These are phyloP conservation scores for Drosophila nasuta DNA, from an alignment of 1,140 invertebrate genomes.

Conservation along the genomic window DNA sequence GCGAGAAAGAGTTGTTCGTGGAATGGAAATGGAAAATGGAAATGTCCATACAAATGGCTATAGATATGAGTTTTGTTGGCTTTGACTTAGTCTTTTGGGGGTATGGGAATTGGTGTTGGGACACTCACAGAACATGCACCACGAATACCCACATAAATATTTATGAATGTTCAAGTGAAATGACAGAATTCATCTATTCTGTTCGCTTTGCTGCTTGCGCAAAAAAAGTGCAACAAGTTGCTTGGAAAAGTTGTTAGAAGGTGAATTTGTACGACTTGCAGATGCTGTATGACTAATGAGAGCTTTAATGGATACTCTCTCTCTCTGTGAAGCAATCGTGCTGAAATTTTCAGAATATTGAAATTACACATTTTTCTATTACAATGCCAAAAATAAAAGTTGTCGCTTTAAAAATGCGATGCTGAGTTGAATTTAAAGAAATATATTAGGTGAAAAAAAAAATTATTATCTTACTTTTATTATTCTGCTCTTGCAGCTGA, in stretches of 20 bases:
- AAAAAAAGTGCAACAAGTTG: constrained; percentile 26
- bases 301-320: not conserved
- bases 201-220: not conserved
- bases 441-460: too few relatives aligned
- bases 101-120: constrained; percentile 6
- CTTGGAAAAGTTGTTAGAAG: not conserved
- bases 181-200: constrained; percentile 41
- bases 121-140: constrained; percentile 48
- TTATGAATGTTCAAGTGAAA: constrained; percentile 61
- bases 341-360: too few relatives aligned
- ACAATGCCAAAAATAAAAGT: too few relatives aligned
- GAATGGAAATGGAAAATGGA: constrained; percentile 41
- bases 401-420: too few relatives aligned
- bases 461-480: too few relatives aligned
- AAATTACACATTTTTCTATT: too few relatives aligned
- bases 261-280: not conserved
- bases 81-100: not conserved
- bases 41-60: constrained; percentile 16
- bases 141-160: constrained; percentile 67
- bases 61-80: not conserved
- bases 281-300: not conserved
- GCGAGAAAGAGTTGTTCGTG: constrained; percentile 54
- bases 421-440: too few relatives aligned
- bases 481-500: too few relatives aligned
- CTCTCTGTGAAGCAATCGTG: too few relatives aligned